A percentile compares a stretch with the other conserved stretches of the same genome.
Evolutionary conservation across 2,888 invertebrate genomes (phyloP).

Genomic region (Diplolepis rosae): DNA sequence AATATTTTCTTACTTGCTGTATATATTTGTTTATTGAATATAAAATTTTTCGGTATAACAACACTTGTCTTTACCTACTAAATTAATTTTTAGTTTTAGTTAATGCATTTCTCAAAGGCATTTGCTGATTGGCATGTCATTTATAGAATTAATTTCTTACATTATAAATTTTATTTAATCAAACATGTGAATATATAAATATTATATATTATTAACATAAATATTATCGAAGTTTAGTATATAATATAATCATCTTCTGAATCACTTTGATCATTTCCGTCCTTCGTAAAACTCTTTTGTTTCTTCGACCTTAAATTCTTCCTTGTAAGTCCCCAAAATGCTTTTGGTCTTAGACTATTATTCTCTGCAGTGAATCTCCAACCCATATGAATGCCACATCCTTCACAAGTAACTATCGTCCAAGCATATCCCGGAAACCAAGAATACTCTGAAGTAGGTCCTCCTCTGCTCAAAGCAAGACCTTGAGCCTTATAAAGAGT

Average conservation of each 20-base stretch:
- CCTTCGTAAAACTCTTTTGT: slow-evolving; percentile 44
- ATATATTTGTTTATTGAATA: no score
- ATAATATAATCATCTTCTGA: slow-evolving; percentile 6
- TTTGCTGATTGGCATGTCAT: no score
- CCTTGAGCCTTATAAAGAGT: slow-evolving; percentile 79
- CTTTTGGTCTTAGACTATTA: slow-evolving; percentile 78
- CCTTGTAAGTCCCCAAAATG: slow-evolving; percentile 84
- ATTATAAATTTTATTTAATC: no score
- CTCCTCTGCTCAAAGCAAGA: slow-evolving; percentile 74
- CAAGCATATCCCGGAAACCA: slow-evolving; percentile 94
- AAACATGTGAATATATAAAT: no score
- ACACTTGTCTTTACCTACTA: no score
- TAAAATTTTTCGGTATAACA: no score
- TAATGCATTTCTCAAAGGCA: no score
- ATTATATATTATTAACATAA: no score
- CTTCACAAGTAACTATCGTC: slow-evolving; percentile 83
- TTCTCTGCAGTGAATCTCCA: slow-evolving; percentile 85
- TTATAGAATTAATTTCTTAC: no score
- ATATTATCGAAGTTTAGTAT: neutral
- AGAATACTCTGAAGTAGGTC: slow-evolving; percentile 82
- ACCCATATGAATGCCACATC: slow-evolving; percentile 83
- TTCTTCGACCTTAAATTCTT: slow-evolving; percentile 68
- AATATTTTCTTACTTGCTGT: no score
- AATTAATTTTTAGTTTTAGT: no score
- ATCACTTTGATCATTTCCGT: slow-evolving; percentile 31